Conservation (phyloP, 1,140 invertebrate genomes). For the Drosophila sp. region DNA sequence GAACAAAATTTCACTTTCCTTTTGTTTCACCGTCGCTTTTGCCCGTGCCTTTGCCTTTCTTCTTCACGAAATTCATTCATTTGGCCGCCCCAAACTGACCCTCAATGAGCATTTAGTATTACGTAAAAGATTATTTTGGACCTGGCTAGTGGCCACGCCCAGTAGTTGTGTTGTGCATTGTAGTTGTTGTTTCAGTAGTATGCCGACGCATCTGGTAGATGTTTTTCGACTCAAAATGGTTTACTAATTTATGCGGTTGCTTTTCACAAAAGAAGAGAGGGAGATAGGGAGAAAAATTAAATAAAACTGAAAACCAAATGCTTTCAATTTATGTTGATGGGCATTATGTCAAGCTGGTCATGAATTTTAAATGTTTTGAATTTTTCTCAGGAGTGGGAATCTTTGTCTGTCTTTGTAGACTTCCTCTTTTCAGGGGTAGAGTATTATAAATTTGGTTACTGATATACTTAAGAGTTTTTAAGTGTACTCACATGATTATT, state of each 20-base stretch:
- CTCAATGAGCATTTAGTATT: slow-evolving; percentile 49
- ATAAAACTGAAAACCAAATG: slow-evolving; percentile 33
- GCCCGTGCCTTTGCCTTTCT: slow-evolving; percentile 61
- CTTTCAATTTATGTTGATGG: slow-evolving; percentile 58
- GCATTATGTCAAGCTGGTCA: slow-evolving; percentile 30
- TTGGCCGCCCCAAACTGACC: slow-evolving; percentile 53
- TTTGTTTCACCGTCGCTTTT: slow-evolving; percentile 18
- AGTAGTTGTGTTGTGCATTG: slow-evolving; percentile 36
- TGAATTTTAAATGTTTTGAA: slow-evolving; percentile 14
- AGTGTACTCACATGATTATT: no score
- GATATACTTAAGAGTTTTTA: no score
- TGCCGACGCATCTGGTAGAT: slow-evolving; percentile 42
- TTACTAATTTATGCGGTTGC: slow-evolving; percentile 69
- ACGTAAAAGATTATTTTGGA: slow-evolving; percentile 40
- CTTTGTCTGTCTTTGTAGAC: background rate
- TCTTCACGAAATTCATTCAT: slow-evolving; percentile 59
- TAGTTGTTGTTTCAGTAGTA: slow-evolving; percentile 35
- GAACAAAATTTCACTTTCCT: slow-evolving; percentile 73
- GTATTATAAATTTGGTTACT: background rate
- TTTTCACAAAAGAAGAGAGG: slow-evolving; percentile 34
- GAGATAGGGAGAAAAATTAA: background rate
- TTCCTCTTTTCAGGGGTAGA: background rate
- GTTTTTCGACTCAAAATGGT: slow-evolving; percentile 51
- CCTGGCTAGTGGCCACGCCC: slow-evolving; percentile 57
- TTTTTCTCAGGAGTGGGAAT: slow-evolving; percentile 37